Conservation (phyloP, 2,113 vertebrate species). For the Riparia riparia region DNA sequence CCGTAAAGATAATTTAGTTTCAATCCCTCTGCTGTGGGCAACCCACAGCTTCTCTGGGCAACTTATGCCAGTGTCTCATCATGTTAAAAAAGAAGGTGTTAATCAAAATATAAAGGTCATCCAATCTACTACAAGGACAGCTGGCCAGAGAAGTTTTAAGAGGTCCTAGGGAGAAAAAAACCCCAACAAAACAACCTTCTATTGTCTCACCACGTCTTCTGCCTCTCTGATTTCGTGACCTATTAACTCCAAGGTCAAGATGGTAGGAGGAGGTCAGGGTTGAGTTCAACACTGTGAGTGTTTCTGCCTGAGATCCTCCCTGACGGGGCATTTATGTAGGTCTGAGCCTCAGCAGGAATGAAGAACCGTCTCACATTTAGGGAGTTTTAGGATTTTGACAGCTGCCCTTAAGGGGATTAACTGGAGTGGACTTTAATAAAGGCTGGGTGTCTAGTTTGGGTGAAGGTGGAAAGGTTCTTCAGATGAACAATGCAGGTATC, state of each 20-base stretch:
- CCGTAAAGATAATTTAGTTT: neutral
- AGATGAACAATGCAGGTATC: neutral
- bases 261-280: neutral
- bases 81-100: neutral
- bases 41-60: neutral
- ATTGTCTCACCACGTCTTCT: neutral
- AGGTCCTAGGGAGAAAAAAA: neutral
- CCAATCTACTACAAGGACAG: neutral
- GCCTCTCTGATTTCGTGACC: neutral
- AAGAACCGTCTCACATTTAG: neutral
- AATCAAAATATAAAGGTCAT: neutral
- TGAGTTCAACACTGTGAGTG: fast-evolving
- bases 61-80: neutral
- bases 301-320: neutral
- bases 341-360: neutral
- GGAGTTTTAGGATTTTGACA: neutral
- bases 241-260: neutral
- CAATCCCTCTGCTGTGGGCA: neutral
- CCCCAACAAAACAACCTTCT: neutral
- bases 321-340: neutral
- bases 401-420: neutral
- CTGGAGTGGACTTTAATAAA: neutral
- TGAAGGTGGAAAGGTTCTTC: neutral
- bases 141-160: neutral
- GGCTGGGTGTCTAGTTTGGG: neutral